Percentiles rank a stretch among this genome's conserved stretches.
phyloP scores from a whole-genome alignment of 2,113 vertebrate genomes.

The Tichodroma muraria region DNA sequence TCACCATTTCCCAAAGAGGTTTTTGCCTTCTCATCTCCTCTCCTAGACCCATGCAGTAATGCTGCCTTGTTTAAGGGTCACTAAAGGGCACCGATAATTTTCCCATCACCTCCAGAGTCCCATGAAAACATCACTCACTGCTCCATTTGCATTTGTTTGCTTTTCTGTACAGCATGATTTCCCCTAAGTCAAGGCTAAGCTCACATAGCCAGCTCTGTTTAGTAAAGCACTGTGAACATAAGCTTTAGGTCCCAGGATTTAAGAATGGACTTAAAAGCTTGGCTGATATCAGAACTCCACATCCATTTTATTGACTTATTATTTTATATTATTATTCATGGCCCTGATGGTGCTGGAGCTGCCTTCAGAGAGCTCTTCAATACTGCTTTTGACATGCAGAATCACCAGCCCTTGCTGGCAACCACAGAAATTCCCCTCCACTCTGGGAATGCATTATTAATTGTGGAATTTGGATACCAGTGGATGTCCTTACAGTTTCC shows the following conservation, averaged over 20 bases:
- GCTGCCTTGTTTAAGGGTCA: neutral
- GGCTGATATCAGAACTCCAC: neutral
- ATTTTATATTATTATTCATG: no score
- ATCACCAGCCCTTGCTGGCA: neutral
- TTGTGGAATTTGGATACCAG: conserved; percentile 12
- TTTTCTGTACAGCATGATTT: neutral
- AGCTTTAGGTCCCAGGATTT: neutral
- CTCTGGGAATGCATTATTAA: conserved; percentile 3
- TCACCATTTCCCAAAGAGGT: neutral
- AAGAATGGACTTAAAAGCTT: neutral
- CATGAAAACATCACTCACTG: neutral
- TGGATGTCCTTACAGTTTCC: conserved; percentile 17
- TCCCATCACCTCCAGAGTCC: neutral
- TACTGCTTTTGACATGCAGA: neutral
- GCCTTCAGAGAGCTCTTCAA: neutral
- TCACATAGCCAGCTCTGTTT: neutral
- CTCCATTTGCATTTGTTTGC: neutral
- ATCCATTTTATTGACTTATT: neutral
- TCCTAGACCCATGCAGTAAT: neutral
- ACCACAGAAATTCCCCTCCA: neutral
- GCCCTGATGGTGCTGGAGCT: neutral
- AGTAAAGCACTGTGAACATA: neutral
- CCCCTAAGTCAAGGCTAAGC: neutral
- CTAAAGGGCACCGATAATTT: neutral
- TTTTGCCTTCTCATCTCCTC: neutral